Evolutionary conservation across 2,797 vertebrate genomes (phyloP), one percentile per base, ranked within the genome.

Genomic region (Spinibarbus caldwelli): DNA sequence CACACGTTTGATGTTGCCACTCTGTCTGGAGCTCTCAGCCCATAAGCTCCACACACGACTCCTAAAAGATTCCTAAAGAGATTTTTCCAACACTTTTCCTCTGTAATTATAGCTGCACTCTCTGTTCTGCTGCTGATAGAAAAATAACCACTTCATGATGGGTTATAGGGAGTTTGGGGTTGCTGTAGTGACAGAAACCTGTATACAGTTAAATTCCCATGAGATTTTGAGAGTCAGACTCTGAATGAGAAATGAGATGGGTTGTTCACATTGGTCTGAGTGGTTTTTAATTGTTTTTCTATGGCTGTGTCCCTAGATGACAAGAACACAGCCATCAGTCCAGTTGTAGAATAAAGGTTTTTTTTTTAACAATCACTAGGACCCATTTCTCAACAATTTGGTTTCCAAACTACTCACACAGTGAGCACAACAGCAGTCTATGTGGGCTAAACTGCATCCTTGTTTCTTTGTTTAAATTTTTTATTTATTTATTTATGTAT

Each of bases 21-120:
- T 92, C 93, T 92, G 93, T 91, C 89, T 91, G 92, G 91, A 94
- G 92, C 89, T 91, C 85, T 86, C 89, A 89, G 73, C 93, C 92
- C 94, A 96, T 96, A 93, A 96, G 94, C 91, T 94, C 67, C 82
- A 68, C 94, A 94, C 91, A 92, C 92, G 86, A 90, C 86, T 75
- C 73, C 57, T 59, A 59, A 26, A 59, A 59, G 86, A 90, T 91
- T 89, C 87, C 83, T 90, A 86, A 90, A 84, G 64, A 86, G 66
- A 80, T 81, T 89, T 89, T 90, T 93, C 93, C 93, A 93, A 94
- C 93, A 94, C 92, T 92, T 92, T 89, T 80, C 91, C 88, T 78
- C 88, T 89, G 90, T 91, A 91, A 94, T 94, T 95, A 94, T 90
- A 85, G 90, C 90, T 90, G 83, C 76, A 88, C 91, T 86, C 84